phyloP scores from a whole-genome alignment of 1,140 invertebrate species.

The Anadara kagoshimensis region DNA sequence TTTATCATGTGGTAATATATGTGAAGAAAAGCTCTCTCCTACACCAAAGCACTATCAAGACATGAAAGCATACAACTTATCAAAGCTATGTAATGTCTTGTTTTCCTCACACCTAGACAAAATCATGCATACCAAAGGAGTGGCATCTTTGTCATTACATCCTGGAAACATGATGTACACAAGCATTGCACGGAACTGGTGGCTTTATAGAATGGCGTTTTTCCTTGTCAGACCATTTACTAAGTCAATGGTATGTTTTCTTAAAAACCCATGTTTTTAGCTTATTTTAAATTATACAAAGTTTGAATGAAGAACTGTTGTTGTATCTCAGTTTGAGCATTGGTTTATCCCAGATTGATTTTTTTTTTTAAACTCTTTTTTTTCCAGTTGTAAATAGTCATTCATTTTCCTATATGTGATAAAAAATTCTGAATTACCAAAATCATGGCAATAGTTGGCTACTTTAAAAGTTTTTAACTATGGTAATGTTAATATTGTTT shows the following conservation, averaged over 20 bases:
- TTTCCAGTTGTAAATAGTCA: too few species aligned
- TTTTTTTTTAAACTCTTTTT: too few species aligned
- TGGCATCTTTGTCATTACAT: constrained; percentile 89
- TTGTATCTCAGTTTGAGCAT: too few species aligned
- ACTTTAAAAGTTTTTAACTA: too few species aligned
- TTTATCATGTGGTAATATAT: constrained; percentile 76
- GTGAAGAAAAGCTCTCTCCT: constrained; percentile 78
- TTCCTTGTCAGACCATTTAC: constrained; percentile 91
- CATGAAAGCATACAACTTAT: constrained; percentile 91
- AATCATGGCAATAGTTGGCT: too few species aligned
- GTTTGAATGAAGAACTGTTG: too few species aligned
- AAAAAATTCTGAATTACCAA: too few species aligned
- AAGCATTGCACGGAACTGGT: constrained; percentile 86
- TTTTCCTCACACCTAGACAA: constrained; percentile 85
- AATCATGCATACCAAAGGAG: constrained; percentile 74
- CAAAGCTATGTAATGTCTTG: constrained; percentile 92
- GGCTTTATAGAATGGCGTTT: constrained; percentile 86
- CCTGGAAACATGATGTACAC: constrained; percentile 93
- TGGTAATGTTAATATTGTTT: too few species aligned
- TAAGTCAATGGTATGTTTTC: constrained; percentile 88
- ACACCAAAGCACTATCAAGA: constrained; percentile 80
- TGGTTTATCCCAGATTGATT: too few species aligned
- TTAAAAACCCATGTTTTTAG: not conserved
- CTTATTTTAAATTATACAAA: too few species aligned
- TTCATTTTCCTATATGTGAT: too few species aligned